Conservation (phyloP, 1,140 invertebrate species). For the Brachionus calyciflorus region DNA sequence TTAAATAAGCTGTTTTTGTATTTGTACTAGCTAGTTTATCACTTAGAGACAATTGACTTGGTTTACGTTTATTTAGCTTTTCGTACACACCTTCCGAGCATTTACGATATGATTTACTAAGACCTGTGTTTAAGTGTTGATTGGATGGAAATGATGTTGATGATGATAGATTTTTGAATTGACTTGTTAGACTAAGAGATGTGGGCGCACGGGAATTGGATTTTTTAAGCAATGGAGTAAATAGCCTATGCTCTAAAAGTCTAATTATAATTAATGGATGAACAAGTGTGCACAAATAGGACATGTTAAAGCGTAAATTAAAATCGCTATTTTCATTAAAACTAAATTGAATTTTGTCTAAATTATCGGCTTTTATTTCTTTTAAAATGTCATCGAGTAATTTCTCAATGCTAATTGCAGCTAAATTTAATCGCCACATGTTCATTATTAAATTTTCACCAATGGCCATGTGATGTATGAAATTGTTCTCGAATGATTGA, state of each 20-base stretch:
- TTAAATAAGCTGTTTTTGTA: conserved; percentile 20
- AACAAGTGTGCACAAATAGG: conserved; percentile 64
- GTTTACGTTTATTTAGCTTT: not conserved
- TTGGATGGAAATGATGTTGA: conserved; percentile 30
- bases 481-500: conserved; percentile 43
- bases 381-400: conserved; percentile 41
- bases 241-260: conserved; percentile 66
- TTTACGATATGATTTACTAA: not conserved
- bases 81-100: conserved; percentile 14
- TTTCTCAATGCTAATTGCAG: conserved; percentile 44
- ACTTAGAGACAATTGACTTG: not conserved
- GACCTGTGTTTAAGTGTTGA: not conserved
- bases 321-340: not conserved
- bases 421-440: not conserved
- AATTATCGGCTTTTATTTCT: conserved; percentile 1
- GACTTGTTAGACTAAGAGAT: not conserved
- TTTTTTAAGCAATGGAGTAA: conserved; percentile 50
- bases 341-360: conserved; percentile 14
- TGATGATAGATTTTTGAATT: not conserved
- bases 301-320: conserved; percentile 50
- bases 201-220: conserved; percentile 11
- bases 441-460: conserved; percentile 32
- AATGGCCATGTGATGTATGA: conserved; percentile 45
- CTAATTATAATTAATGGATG: conserved; percentile 67
- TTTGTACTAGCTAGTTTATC: conserved; percentile 8